Evolutionary conservation across 1,140 invertebrate species (phyloP).

Genomic region (Odontomachus brunneus): DNA sequence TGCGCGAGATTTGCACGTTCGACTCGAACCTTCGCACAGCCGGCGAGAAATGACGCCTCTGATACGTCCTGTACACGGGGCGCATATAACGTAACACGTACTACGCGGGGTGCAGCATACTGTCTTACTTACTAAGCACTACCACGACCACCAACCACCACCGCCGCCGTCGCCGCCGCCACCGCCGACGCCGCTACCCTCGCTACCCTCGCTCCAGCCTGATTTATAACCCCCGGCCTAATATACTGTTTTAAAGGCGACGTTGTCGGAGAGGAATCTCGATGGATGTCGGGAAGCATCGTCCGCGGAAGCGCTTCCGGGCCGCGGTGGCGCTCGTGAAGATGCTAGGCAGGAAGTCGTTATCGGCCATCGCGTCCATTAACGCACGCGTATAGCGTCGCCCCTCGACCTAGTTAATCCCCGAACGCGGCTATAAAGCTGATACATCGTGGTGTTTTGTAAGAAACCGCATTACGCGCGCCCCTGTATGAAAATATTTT

Average conservation of each 20-base stretch:
- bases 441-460: slow-evolving; percentile 36
- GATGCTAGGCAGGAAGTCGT: slow-evolving; percentile 61
- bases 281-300: slow-evolving; percentile 68
- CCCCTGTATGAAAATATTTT: slow-evolving; percentile 53
- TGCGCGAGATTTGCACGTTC: no score
- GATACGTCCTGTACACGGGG: slow-evolving; percentile 31
- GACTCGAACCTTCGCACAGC: neutral
- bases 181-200: neutral
- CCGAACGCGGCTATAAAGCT: slow-evolving; percentile 44
- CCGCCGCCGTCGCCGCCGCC: slow-evolving; percentile 19
- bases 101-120: slow-evolving; percentile 54
- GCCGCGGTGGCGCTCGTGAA: slow-evolving; percentile 36
- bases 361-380: slow-evolving; percentile 65
- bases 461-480: slow-evolving; percentile 27
- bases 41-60: slow-evolving; percentile 16
- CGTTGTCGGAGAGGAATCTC: slow-evolving; percentile 72
- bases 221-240: slow-evolving; percentile 70
- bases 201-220: slow-evolving; percentile 37
- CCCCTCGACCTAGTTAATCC: slow-evolving; percentile 7
- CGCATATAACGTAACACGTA: slow-evolving; percentile 56
- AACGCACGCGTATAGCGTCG: slow-evolving; percentile 48
- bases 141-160: slow-evolving; percentile 55
- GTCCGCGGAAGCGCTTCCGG: slow-evolving; percentile 56
- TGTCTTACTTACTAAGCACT: slow-evolving; percentile 73
- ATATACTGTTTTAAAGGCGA: slow-evolving; percentile 75